A percentile compares a stretch with the other conserved stretches of the same genome.
These are phyloP conservation scores for Sinonovacula constricta DNA, from an alignment of 1,140 invertebrate genomes.

Conservation along the genomic window DNA sequence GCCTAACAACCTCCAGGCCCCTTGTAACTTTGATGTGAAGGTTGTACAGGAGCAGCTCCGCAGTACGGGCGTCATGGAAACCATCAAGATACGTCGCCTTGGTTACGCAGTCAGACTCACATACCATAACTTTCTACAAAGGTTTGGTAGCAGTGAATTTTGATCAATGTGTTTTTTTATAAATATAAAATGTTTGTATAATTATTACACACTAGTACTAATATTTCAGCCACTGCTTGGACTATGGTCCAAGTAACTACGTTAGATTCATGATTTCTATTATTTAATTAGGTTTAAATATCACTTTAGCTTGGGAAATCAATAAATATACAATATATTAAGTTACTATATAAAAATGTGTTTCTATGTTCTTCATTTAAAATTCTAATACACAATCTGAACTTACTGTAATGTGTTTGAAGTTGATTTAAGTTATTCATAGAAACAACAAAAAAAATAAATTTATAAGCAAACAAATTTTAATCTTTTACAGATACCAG, in stretches of 20 bases:
- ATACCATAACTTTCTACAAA: slow-evolving; percentile 88
- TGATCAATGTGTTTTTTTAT: neutral
- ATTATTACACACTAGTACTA: neutral
- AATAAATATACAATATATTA: neutral
- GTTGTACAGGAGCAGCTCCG: slow-evolving; percentile 87
- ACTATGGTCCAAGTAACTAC: neutral
- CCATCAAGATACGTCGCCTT: slow-evolving; percentile 88
- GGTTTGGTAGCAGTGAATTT: slow-evolving; percentile 81
- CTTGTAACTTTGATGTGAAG: slow-evolving; percentile 84
- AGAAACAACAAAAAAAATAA: neutral
- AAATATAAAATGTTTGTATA: neutral
- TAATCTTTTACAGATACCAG: slow-evolving; percentile 84
- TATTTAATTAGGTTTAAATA: neutral
- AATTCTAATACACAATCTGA: neutral
- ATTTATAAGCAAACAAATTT: neutral
- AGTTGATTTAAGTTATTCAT: neutral
- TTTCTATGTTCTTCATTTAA: neutral
- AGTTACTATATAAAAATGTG: too few relatives aligned
- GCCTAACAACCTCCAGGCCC: slow-evolving; percentile 86
- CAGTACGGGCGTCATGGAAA: slow-evolving; percentile 90
- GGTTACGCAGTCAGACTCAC: slow-evolving; percentile 89
- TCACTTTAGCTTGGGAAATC: neutral
- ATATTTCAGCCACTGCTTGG: neutral
- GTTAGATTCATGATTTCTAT: neutral
- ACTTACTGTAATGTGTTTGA: neutral